A percentile compares a stretch with the other conserved stretches of the same genome.
These are phyloP conservation scores for Gerris lacustris DNA, from an alignment of 2,888 invertebrate species.

Conservation along the genomic window DNA sequence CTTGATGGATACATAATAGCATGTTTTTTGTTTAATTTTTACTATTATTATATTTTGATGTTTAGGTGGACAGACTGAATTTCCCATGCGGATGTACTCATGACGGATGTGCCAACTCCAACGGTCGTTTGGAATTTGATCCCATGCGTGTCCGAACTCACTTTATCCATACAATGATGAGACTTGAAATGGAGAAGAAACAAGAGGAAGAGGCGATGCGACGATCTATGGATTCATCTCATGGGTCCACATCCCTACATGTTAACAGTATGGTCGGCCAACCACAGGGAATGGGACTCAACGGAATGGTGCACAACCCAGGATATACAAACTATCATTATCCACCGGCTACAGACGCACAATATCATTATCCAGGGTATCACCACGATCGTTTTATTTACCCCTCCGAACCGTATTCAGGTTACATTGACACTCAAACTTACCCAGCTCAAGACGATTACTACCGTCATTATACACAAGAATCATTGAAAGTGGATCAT, in stretches of 20 bases:
- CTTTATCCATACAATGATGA: conserved; percentile 93
- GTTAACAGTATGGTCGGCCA: conserved; percentile 15
- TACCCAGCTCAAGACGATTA: conserved; percentile 12
- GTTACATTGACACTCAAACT: conserved; percentile 2
- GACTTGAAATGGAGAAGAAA: conserved; percentile 76
- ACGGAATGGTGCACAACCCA: conserved; percentile 44
- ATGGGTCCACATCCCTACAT: background rate
- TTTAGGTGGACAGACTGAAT: conserved; percentile 75
- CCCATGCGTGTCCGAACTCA: conserved; percentile 90
- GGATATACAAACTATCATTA: conserved; percentile 54
- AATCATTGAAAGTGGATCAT: background rate
- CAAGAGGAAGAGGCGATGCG: conserved; percentile 44
- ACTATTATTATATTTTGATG: background rate
- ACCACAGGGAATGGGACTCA: conserved; percentile 14
- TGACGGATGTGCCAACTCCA: conserved; percentile 83
- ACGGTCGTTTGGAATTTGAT: conserved; percentile 91
- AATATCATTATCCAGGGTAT: conserved; percentile 15
- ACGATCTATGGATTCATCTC: background rate
- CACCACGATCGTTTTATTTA: conserved; percentile 14
- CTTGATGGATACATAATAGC: too few relatives aligned
- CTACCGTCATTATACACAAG: conserved; percentile 14
- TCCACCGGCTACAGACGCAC: conserved; percentile 34
- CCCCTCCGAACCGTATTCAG: conserved; percentile 6
- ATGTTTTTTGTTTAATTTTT: background rate
- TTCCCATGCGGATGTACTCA: conserved; percentile 95